Base-by-base conservation (phyloP, 1,140 invertebrate species). In the Drosophila eugracilis region DNA sequence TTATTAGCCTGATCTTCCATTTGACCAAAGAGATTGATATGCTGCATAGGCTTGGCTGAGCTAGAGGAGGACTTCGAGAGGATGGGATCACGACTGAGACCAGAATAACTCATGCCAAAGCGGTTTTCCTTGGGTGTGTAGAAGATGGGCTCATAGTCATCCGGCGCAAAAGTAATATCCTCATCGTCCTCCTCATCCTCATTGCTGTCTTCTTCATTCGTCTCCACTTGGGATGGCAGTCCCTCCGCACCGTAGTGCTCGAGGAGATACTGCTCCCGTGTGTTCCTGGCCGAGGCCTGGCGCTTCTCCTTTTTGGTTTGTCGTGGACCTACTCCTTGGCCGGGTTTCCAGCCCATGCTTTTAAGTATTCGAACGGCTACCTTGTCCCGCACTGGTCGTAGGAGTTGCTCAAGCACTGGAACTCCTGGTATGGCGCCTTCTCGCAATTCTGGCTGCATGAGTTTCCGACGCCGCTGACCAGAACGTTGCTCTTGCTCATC, bases 101-200 rank as follows among this genome's bases (percentile, higher is more conserved):
- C 97, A n/a, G 92, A 92, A 86, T 99, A 99, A 1, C 98, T 98
- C 37, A 99, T 93, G 0, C 97, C 97, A 90, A 97, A 97, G 17
- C 92, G 93, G 92, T 97, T 95, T 52, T 94, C 94, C 92, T 99
- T 99, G 22, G 95, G 94, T 28, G 93, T 93, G 54, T 95, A 94
- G 5, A 95, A 91, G 70, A 95, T 94, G 7, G 94, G 93, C 60
- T 95, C 94, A 75, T 95, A 95, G 92, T 98, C 97, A 90, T 96
- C 95, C 5, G 97, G 97, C n/a, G 97, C 96, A 92, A 97, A 97
- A 7, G 95, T 94, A 1, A 95, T 91, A 26, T 95, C 93, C 42
- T 94, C 94, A 58, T 95, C 94, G 0, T 94, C 94, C 44, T 91
- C 92, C 2, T 92, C 85, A 5, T 89, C 78, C 4, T 80, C 58